Evolutionary conservation across 92 coral and sea anemone species (phyloP).

Genomic region (Plumapathes pennacea): DNA sequence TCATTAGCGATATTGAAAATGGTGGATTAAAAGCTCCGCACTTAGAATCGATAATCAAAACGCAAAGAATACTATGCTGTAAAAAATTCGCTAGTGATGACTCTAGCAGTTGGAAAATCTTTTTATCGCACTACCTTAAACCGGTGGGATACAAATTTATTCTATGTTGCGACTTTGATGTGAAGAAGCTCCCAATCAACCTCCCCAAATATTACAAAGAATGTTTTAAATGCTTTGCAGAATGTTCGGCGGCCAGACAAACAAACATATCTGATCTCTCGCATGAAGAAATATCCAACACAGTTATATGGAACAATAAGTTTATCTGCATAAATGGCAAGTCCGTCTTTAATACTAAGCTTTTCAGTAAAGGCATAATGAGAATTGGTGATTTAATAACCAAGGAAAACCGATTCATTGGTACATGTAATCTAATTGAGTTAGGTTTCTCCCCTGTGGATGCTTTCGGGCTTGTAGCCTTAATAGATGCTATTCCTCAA

Average conservation of each 20-base stretch:
- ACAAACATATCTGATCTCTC: slow-evolving; percentile 5
- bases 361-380: slow-evolving; percentile 9
- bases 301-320: slow-evolving; percentile 16
- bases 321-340: slow-evolving; percentile 1
- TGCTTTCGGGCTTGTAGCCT: too few species aligned
- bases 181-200: not conserved
- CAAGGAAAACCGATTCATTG: not conserved
- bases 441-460: too few species aligned
- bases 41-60: slow-evolving; percentile 22
- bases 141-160: slow-evolving; percentile 8
- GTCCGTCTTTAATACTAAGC: slow-evolving; percentile 8
- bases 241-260: slow-evolving; percentile 6
- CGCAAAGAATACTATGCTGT: slow-evolving; percentile 27
- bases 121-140: slow-evolving; percentile 19
- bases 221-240: slow-evolving; percentile 4
- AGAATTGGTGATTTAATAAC: not conserved
- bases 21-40: slow-evolving; percentile 13
- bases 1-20: slow-evolving; percentile 11
- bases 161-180: slow-evolving; percentile 16
- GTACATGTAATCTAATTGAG: too few species aligned
- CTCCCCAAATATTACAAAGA: slow-evolving; percentile 16
- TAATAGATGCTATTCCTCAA: too few species aligned
- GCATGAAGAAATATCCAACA: slow-evolving; percentile 4
- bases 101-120: slow-evolving; percentile 15
- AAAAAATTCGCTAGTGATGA: slow-evolving; percentile 11